These are phyloP conservation scores for Timema cristinae DNA, from an alignment of 2,888 invertebrate genomes.

Conservation along the genomic window DNA sequence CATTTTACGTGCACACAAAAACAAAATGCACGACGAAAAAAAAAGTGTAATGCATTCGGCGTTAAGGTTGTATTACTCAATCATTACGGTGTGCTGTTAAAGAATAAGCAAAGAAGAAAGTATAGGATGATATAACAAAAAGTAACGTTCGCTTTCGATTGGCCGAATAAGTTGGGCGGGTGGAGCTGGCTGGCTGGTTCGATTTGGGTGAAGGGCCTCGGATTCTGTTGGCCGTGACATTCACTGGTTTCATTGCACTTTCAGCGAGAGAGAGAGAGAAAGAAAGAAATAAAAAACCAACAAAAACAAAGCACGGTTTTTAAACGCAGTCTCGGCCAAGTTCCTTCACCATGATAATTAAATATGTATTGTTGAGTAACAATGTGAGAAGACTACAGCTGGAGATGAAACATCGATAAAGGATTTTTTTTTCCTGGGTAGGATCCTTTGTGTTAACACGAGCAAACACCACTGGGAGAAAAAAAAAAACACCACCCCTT, in stretches of 20 bases:
- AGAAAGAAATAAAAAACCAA: not conserved
- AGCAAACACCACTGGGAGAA: too few species aligned
- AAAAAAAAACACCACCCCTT: not conserved
- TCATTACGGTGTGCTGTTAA: too few species aligned
- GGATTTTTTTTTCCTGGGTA: too few species aligned
- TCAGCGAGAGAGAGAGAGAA: not conserved
- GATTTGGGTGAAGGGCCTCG: conserved; percentile 30
- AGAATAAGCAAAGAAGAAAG: not conserved
- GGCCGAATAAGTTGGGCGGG: conserved; percentile 27
- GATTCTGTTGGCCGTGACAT: conserved; percentile 28
- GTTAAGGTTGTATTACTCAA: too few species aligned
- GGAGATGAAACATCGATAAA: conserved; percentile 9
- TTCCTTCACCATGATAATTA: not conserved
- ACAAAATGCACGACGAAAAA: too few species aligned
- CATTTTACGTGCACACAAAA: too few species aligned
- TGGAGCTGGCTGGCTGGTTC: conserved; percentile 21
- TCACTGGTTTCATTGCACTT: conserved; percentile 25
- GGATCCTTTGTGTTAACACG: too few species aligned
- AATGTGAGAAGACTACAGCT: not conserved
- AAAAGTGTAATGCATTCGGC: too few species aligned
- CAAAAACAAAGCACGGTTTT: conserved; percentile 2
- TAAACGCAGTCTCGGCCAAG: not conserved
- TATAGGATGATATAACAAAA: conserved; percentile 2
- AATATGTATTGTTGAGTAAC: too few species aligned
- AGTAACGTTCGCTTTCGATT: conserved; percentile 27